Conservation (phyloP, 2,113 vertebrate genomes). For the Tupaia tana region DNA sequence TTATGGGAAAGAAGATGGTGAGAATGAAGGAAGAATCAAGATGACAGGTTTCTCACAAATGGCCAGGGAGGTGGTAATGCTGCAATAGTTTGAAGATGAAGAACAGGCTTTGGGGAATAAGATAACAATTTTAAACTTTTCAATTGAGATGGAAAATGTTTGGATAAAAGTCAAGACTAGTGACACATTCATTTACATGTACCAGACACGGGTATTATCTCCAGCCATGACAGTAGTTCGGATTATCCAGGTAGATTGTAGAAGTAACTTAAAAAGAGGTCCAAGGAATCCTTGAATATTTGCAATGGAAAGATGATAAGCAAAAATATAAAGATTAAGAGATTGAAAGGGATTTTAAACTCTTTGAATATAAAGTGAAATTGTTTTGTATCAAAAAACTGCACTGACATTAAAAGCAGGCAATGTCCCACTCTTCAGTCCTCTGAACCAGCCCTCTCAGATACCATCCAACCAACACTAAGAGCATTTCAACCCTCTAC, state of each 20-base stretch:
- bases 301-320: not conserved
- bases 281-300: not conserved
- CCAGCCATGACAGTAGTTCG: not conserved
- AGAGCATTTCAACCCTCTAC: not conserved
- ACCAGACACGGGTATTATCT: not conserved
- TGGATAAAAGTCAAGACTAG: not conserved
- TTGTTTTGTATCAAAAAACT: not conserved
- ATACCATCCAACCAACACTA: not conserved
- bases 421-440: not conserved
- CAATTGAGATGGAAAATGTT: not conserved
- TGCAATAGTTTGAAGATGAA: not conserved
- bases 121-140: not conserved
- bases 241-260: not conserved
- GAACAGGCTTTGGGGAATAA: not conserved
- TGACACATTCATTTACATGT: not conserved
- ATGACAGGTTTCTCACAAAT: not conserved
- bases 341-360: not conserved
- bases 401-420: not conserved
- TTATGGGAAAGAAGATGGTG: not conserved
- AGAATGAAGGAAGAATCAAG: not conserved
- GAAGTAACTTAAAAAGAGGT: not conserved
- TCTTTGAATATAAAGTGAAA: conserved; percentile 2
- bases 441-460: not conserved
- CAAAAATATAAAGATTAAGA: conserved; percentile 40
- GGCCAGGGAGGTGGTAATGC: not conserved